Conservation (phyloP, 2,888 invertebrate species). For the Unio delphinus region DNA sequence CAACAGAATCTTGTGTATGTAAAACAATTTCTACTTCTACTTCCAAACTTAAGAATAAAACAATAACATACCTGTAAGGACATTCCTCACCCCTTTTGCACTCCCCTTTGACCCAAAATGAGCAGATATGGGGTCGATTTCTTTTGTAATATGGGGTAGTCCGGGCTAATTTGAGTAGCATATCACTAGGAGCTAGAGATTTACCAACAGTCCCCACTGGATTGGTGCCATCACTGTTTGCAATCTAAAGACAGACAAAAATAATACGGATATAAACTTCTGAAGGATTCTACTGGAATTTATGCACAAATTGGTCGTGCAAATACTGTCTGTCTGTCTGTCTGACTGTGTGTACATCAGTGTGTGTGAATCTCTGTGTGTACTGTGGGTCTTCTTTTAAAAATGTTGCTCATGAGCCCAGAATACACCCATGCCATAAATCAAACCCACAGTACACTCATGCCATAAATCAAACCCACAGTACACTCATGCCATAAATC, state of each 20-base stretch:
- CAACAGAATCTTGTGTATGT: too few relatives aligned
- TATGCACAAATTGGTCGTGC: not conserved
- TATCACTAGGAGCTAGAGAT: slow-evolving; percentile 83
- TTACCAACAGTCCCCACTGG: slow-evolving; percentile 74
- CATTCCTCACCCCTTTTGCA: slow-evolving; percentile 97
- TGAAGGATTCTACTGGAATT: too few relatives aligned
- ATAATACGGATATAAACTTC: not conserved
- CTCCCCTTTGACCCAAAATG: slow-evolving; percentile 99
- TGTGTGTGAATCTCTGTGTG: too few relatives aligned
- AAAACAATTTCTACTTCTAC: too few relatives aligned
- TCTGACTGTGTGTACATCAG: not conserved
- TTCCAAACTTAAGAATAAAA: not conserved
- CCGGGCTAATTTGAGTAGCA: slow-evolving; percentile 88
- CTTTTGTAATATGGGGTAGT: slow-evolving; percentile 96
- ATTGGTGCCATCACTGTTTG: slow-evolving; percentile 71
- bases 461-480: too few relatives aligned
- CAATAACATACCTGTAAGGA: slow-evolving; percentile 79
- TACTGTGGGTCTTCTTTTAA: not conserved
- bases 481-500: too few relatives aligned
- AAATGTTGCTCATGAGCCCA: not conserved
- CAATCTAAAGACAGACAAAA: slow-evolving; percentile 56
- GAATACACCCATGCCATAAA: not conserved
- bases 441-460: too few relatives aligned
- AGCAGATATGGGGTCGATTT: slow-evolving; percentile 95
- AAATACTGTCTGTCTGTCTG: not conserved